These are phyloP conservation scores for Psettodes erumei DNA, from an alignment of 2,113 vertebrate species.

Conservation along the genomic window DNA sequence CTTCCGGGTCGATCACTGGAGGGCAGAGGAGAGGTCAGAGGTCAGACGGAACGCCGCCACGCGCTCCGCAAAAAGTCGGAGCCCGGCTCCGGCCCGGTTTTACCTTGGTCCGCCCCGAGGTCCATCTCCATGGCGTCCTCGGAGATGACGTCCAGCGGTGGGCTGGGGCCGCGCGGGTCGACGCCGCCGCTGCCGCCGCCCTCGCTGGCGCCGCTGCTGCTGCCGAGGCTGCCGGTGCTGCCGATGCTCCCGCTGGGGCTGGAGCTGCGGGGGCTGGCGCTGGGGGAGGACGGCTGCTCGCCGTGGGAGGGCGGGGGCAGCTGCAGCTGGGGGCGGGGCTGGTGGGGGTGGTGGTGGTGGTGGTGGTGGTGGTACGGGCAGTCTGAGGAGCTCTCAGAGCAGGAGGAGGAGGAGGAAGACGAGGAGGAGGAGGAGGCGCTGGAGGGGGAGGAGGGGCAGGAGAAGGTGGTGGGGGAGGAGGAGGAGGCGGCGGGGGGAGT, in stretches of 20 bases:
- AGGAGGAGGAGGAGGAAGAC: constrained; percentile 54
- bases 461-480: constrained; percentile 72
- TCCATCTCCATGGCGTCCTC: constrained; percentile 85
- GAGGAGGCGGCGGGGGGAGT: too few species aligned
- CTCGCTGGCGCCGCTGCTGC: constrained; percentile 63
- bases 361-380: constrained; percentile 56
- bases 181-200: constrained; percentile 58
- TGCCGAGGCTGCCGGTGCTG: constrained; percentile 67
- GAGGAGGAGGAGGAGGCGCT: constrained; percentile 69
- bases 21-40: not conserved
- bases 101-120: constrained; percentile 59
- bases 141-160: constrained; percentile 86
- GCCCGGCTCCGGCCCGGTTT: too few species aligned
- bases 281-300: constrained; percentile 67
- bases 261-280: constrained; percentile 72
- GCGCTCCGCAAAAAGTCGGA: too few species aligned
- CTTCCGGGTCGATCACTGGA: constrained; percentile 91
- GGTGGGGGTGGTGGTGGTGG: constrained; percentile 44
- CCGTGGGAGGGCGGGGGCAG: constrained; percentile 45
- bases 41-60: not conserved
- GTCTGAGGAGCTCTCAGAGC: constrained; percentile 71
- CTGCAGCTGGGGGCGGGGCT: constrained; percentile 49
- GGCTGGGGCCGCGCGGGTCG: constrained; percentile 68
- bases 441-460: constrained; percentile 77
- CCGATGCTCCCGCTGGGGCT: constrained; percentile 70